Evolutionary conservation across 2,888 invertebrate species (phyloP), one percentile per base, ranked within the genome.

Genomic region (Conops quadrifasciatus): DNA sequence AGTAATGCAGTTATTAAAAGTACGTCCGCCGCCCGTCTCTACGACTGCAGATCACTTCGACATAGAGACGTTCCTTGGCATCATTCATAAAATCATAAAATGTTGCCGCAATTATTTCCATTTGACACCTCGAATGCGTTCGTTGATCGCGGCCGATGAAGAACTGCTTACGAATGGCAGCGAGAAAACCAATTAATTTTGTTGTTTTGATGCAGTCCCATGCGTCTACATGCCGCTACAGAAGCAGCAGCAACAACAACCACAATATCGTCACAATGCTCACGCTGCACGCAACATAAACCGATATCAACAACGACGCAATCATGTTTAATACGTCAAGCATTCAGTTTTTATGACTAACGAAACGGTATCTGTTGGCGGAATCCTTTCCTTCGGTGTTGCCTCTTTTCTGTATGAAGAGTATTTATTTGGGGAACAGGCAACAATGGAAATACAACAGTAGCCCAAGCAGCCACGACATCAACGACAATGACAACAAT

Each of bases 311-410:
- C 56, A 49, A 9, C 66, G 36, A 36, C 56, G 36, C 53, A 66
- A 21, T 66, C 56, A 43, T 66, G 66, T 66, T 30, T n/a, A 66
- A 66, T 36, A 19, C 15, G 66, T 65, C 66, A 43, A 43, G 19
- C 15, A 21, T 26, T 5, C 47, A 47, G 9, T 24, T 47, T 63
- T 43, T 47, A 30, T 28, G 59, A 11, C 15, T 43, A 16, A 16
- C 28, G 24, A 16, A 53, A 13, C 28, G n/a, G n/a, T n/a, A 47
- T 65, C 51, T 24, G 43, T 62, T 56, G 53, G 30, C 36, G 28
- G 45, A 51, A 65, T 53, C 7, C 11, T 45, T 11, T 5, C 16
- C 11, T 53, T 21, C 11, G 4, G n/a, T 21, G 49, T 51, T 58
- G 58, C 36, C 45, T 26, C 26, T 45, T 64, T 45, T 51, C 26